phyloP scores from a whole-genome alignment of 2,113 vertebrate genomes.

The Speoplatyrhinus poulsoni region DNA sequence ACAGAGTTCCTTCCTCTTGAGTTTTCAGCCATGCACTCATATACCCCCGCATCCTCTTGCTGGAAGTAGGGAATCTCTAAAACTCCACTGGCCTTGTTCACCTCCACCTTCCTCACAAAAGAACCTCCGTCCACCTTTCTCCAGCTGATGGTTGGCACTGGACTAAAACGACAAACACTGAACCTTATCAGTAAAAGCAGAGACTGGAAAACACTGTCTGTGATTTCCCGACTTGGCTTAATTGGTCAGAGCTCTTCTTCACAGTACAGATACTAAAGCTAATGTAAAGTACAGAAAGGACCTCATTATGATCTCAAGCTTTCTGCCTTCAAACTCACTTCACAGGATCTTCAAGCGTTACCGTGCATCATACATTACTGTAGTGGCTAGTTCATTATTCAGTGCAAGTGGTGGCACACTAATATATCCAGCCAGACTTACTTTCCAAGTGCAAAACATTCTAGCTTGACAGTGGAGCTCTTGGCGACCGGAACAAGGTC shows the following conservation, averaged over 20 bases:
- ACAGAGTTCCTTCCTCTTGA: constrained; percentile 86
- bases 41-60: constrained; percentile 87
- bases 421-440: constrained; percentile 73
- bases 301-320: constrained; percentile 24
- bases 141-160: constrained; percentile 89
- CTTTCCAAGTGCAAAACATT: constrained; percentile 98
- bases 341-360: constrained; percentile 4
- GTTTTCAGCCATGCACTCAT: constrained; percentile 91
- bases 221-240: constrained; percentile 1
- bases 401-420: not conserved
- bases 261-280: constrained; percentile 1
- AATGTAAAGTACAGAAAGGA: constrained; percentile 1
- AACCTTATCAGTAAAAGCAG: too few relatives aligned
- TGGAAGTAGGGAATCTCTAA: constrained; percentile 94
- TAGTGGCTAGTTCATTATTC: constrained; percentile 25
- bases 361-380: constrained; percentile 8
- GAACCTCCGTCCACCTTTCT: constrained; percentile 83
- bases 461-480: constrained; percentile 88
- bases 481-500: constrained; percentile 86
- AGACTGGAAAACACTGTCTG: not conserved
- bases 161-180: constrained; percentile 67
- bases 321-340: constrained; percentile 12
- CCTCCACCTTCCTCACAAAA: constrained; percentile 85
- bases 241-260: not conserved
- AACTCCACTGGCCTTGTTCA: constrained; percentile 84